A percentile compares a stretch with the other conserved stretches of the same genome.
Evolutionary conservation across 2,888 invertebrate genomes (phyloP).

Genomic region (Thelaira solivaga): DNA sequence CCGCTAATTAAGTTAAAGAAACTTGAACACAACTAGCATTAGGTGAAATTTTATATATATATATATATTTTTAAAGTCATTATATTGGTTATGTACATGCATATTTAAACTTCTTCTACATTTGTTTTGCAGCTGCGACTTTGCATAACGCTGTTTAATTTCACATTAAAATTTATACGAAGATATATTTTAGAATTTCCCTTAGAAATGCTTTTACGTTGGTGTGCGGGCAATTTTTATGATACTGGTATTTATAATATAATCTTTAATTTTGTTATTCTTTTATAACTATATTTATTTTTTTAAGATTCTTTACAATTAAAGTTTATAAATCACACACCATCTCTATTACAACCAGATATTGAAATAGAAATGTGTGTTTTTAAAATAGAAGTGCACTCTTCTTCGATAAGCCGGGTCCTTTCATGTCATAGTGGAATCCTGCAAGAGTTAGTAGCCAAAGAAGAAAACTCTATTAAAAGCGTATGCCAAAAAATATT

Average conservation of each 20-base stretch:
- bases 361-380: slow-evolving; percentile 60
- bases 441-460: slow-evolving; percentile 66
- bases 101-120: no score
- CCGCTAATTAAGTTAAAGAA: no score
- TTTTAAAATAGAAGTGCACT: slow-evolving; percentile 65
- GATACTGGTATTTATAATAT: slow-evolving; percentile 69
- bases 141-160: slow-evolving; percentile 66
- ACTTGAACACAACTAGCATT: no score
- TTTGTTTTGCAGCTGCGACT: slow-evolving; percentile 65
- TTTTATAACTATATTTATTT: slow-evolving; percentile 15
- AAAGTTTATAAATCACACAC: slow-evolving; percentile 61
- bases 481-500: slow-evolving; percentile 50
- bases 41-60: no score
- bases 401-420: slow-evolving; percentile 65
- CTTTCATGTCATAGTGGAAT: slow-evolving; percentile 66
- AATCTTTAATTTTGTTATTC: not conserved
- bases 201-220: slow-evolving; percentile 69
- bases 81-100: no score
- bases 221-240: slow-evolving; percentile 69
- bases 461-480: slow-evolving; percentile 61
- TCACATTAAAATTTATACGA: slow-evolving; percentile 68
- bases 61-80: no score
- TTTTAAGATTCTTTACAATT: slow-evolving; percentile 66
- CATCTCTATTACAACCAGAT: slow-evolving; percentile 57
- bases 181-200: slow-evolving; percentile 72